Base-by-base conservation (phyloP, 2,113 vertebrate species). In the Neotragus moschatus region DNA sequence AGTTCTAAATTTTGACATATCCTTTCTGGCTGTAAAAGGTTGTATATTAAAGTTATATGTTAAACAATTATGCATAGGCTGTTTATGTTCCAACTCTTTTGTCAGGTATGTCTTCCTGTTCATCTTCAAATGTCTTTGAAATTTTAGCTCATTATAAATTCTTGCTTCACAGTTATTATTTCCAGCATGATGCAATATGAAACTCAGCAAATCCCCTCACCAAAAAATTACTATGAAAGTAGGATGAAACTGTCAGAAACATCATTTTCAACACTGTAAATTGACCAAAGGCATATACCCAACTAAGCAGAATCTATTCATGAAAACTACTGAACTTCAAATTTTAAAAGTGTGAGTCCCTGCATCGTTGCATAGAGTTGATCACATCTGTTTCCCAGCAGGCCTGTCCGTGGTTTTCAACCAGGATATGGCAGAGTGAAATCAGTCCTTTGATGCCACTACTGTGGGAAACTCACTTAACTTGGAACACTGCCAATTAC, bases 281-380 rank as follows among this genome's bases (percentile, higher is more conserved):
- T 2, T 21, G 51, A 94, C 36, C 79, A 47, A 36, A 70, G n/a
- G 9, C n/a, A 66, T 28, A 49, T 3, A 43, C 7, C 53, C 53
- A 4, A 6, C 77, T 11, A n/a, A 84, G 49, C 49, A 90, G 25
- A 15, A n/a, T 26, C 7, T 10, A 14, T 26, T 49, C n/a, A 39
- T 7, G 39, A 49, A 73, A 30, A 80, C 2, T 0, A 2, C 11
- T n/a, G 13, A 85, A 4, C 11, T 28, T 47, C 53, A 28, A 7
- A 5, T 16, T 12, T 19, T 6, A n/a, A 49, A 23, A 2, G 26
- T 0, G 0, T 1, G 17, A 47, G 25, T 75, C 23, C 28, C 5
- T 1, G 25, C 49, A 16, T 1, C 4, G 3, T 26, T 1, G 8
- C 23, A 43, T 51, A 1, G 6, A 3, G 7, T 5, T 8, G 1